These are phyloP conservation scores for Xenops minutus DNA, from an alignment of 2,797 vertebrate species.

Conservation along the genomic window DNA sequence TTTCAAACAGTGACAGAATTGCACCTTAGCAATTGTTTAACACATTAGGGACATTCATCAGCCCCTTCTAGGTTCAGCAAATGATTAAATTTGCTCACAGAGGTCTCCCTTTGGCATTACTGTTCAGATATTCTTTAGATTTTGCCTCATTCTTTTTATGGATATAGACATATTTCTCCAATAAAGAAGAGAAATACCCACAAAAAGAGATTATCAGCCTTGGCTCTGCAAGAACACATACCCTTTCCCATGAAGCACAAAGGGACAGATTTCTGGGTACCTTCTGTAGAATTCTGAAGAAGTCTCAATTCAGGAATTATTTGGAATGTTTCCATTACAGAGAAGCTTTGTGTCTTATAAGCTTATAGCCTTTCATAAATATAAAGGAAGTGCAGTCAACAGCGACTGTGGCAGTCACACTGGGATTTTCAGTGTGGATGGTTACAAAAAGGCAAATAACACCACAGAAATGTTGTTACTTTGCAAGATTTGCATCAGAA, in stretches of 20 bases:
- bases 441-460: neutral
- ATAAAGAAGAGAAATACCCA: neutral
- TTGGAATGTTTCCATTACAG: neutral
- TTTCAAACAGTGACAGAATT: neutral
- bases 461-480: neutral
- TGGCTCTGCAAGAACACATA: neutral
- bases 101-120: neutral
- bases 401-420: neutral
- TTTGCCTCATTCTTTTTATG: neutral
- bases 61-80: neutral
- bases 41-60: neutral
- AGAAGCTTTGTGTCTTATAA: neutral
- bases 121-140: neutral
- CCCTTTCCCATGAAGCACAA: neutral
- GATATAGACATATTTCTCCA: neutral
- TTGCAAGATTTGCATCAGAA: neutral
- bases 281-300: neutral
- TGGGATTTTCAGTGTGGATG: neutral
- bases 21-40: neutral
- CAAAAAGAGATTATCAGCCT: neutral
- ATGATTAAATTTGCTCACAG: neutral
- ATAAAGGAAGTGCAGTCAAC: neutral
- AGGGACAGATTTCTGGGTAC: neutral
- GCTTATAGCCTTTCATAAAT: neutral
- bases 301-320: neutral